Percentiles rank a stretch among this genome's conserved stretches.
Conservation (phyloP, 1,140 invertebrate species). For the Drosophila sechellia region DNA sequence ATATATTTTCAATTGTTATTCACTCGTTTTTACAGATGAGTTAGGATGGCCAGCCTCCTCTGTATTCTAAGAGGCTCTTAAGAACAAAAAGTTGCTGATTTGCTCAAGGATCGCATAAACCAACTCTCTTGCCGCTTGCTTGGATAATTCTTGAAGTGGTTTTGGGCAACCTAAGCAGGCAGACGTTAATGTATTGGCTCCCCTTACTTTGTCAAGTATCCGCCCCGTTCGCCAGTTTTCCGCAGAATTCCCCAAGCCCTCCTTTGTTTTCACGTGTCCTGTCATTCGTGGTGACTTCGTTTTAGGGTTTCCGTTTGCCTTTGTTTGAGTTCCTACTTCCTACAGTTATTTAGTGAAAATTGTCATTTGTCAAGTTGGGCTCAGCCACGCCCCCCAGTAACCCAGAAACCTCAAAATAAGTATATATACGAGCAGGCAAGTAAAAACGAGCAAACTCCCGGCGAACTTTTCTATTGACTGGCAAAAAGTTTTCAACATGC, state of each 20-base stretch:
- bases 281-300: constrained; percentile 39
- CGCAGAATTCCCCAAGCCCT: not conserved
- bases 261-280: constrained; percentile 49
- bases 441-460: constrained; percentile 16
- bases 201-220: constrained; percentile 37
- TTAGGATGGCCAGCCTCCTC: not conserved
- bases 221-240: constrained; percentile 29
- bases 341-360: constrained; percentile 51
- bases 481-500: constrained; percentile 60
- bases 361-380: constrained; percentile 69
- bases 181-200: constrained; percentile 17
- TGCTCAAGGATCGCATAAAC: constrained; percentile 6
- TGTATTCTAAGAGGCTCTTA: not conserved
- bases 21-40: too few relatives aligned
- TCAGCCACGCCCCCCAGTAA: constrained; percentile 13
- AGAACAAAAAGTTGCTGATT: constrained; percentile 10
- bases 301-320: constrained; percentile 26
- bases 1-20: too few relatives aligned
- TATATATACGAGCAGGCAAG: not conserved
- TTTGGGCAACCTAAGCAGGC: constrained; percentile 12
- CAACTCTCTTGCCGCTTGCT: constrained; percentile 20
- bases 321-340: constrained; percentile 20
- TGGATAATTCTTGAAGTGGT: constrained; percentile 29
- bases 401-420: constrained; percentile 46
- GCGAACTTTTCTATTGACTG: constrained; percentile 74